A percentile compares a stretch with the other conserved stretches of the same genome.
These are phyloP conservation scores for Nerophis ophidion DNA, from an alignment of 2,113 vertebrate genomes.

Conservation along the genomic window DNA sequence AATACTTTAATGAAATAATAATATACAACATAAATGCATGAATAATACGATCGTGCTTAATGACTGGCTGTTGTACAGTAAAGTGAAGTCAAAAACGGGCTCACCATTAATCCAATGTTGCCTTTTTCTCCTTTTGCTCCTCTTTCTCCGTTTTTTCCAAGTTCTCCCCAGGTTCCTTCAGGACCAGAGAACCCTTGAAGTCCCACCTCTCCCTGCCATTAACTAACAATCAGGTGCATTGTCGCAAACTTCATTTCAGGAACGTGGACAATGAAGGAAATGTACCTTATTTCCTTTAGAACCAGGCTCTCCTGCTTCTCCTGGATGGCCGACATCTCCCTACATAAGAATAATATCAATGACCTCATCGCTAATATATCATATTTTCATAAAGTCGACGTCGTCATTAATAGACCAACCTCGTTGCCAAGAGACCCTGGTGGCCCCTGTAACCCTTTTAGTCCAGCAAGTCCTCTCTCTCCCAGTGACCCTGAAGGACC, in stretches of 20 bases:
- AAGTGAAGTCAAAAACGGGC: conserved; percentile 9
- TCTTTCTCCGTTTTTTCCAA: conserved; percentile 65
- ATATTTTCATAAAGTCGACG: too few relatives aligned
- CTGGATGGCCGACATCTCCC: conserved; percentile 68
- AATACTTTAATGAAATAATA: too few relatives aligned
- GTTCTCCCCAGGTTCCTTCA: conserved; percentile 70
- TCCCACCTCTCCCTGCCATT: conserved; percentile 73
- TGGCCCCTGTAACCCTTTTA: conserved; percentile 60
- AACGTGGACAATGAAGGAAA: not conserved
- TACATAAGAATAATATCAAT: conserved; percentile 19
- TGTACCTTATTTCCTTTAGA: conserved; percentile 72
- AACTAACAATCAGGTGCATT: conserved; percentile 12
- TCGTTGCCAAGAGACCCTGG: conserved; percentile 71
- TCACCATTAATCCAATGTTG: conserved; percentile 72
- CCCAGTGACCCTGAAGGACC: conserved; percentile 68
- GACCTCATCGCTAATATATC: not conserved
- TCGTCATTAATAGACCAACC: conserved; percentile 51
- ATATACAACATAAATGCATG: not conserved
- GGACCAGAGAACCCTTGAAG: conserved; percentile 66
- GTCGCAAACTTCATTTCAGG: not conserved
- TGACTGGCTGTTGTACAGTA: not conserved
- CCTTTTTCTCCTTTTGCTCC: conserved; percentile 79
- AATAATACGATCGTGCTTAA: too few relatives aligned
- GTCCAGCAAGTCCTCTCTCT: conserved; percentile 69
- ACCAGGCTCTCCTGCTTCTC: conserved; percentile 72